Evolutionary conservation across 2,113 vertebrate species (phyloP).

Genomic region (Ancistrus triradiatus): DNA sequence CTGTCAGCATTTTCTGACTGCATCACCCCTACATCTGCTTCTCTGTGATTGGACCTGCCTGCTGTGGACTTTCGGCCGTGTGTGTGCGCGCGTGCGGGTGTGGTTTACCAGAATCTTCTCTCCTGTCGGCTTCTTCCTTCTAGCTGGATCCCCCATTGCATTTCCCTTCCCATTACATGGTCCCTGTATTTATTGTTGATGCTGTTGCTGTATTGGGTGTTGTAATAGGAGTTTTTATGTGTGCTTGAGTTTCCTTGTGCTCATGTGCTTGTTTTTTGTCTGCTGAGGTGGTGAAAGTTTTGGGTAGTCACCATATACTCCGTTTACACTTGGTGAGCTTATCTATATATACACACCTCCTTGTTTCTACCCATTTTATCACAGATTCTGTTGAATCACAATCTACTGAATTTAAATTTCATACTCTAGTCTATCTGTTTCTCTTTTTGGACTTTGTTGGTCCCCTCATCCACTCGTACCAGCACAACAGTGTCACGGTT

Average conservation of each 20-base stretch:
- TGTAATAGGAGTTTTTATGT: conserved; percentile 10
- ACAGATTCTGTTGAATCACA: too few relatives aligned
- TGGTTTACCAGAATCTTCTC: neutral
- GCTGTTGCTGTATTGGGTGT: conserved; percentile 20
- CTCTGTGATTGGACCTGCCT: conserved; percentile 25
- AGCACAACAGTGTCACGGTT: too few relatives aligned
- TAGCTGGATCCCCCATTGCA: neutral
- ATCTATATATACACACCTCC: too few relatives aligned
- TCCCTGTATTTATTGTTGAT: conserved; percentile 38
- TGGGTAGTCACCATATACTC: too few relatives aligned
- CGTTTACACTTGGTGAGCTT: too few relatives aligned
- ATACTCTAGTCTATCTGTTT: too few relatives aligned
- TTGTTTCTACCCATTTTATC: too few relatives aligned
- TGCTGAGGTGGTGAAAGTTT: too few relatives aligned
- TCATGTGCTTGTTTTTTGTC: neutral
- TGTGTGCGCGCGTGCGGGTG: neutral
- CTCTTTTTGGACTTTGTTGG: too few relatives aligned
- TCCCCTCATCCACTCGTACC: too few relatives aligned
- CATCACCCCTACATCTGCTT: conserved; percentile 28
- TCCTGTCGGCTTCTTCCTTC: conserved; percentile 15
- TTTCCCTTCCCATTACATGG: neutral
- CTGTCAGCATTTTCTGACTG: conserved; percentile 13
- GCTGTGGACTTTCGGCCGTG: conserved; percentile 3
- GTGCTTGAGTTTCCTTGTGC: neutral
- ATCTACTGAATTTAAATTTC: too few relatives aligned